Evolutionary conservation across 2,797 vertebrate species (phyloP).

Genomic region (Decapterus maruadsi): DNA sequence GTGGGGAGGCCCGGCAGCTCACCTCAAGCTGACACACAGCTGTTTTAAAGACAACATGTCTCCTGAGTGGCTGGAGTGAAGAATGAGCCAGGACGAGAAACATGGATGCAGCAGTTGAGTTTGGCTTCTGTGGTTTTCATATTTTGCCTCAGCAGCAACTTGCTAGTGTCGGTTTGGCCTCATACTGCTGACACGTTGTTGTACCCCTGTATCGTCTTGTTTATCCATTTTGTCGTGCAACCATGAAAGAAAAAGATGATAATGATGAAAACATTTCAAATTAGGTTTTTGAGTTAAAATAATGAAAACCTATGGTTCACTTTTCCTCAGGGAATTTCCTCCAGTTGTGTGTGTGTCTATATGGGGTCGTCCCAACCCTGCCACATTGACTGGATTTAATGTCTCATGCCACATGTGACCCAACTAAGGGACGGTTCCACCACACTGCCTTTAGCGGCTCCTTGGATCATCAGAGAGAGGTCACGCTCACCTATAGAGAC

Average conservation of each 20-base stretch:
- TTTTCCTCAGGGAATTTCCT: not conserved
- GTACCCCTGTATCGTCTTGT: no score
- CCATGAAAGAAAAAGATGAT: not conserved
- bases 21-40: slow-evolving; percentile 14
- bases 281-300: not conserved
- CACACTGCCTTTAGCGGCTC: slow-evolving; percentile 76
- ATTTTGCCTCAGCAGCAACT: slow-evolving; percentile 6
- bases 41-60: slow-evolving; percentile 30
- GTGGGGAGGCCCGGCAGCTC: slow-evolving; percentile 16
- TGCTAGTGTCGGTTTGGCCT: not conserved
- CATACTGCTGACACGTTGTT: not conserved
- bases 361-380: slow-evolving; percentile 39
- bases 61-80: slow-evolving; percentile 6
- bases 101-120: not conserved
- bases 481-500: slow-evolving; percentile 58
- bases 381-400: slow-evolving; percentile 80
- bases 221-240: not conserved
- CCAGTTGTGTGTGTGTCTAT: not conserved
- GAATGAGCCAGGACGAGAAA: not conserved
- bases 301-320: slow-evolving; percentile 3
- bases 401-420: slow-evolving; percentile 81
- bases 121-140: not conserved
- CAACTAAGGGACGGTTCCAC: slow-evolving; percentile 76
- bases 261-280: not conserved
- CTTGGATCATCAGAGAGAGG: slow-evolving; percentile 64